Conservation (phyloP, 2,113 vertebrate genomes). For the Rhynchomys soricoides region DNA sequence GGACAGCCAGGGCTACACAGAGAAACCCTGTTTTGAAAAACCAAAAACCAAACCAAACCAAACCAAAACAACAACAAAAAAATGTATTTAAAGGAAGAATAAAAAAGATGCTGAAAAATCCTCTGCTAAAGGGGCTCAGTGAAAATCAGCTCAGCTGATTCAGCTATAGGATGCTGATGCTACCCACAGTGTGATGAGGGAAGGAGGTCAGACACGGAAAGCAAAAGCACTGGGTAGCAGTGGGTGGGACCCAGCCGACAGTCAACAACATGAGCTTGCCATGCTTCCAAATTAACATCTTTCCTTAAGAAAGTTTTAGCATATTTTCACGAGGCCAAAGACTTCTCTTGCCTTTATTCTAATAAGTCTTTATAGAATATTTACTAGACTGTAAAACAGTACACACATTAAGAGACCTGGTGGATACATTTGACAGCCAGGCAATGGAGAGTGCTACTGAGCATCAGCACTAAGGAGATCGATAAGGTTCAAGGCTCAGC, state of each 20-base stretch:
- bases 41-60: no score
- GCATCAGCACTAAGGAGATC: not conserved
- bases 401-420: not conserved
- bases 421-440: slow-evolving; percentile 7
- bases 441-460: not conserved
- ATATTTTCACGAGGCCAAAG: not conserved
- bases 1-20: no score
- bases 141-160: not conserved
- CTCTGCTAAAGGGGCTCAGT: not conserved
- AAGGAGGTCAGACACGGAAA: not conserved
- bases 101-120: not conserved
- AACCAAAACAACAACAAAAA: no score
- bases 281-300: not conserved
- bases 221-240: not conserved
- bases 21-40: no score
- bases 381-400: not conserved
- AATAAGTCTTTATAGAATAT: slow-evolving; percentile 18
- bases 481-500: not conserved
- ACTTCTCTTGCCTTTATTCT: not conserved
- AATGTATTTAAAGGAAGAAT: not conserved
- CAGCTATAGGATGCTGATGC: not conserved
- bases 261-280: not conserved
- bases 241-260: not conserved
- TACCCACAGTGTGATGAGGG: not conserved
- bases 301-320: slow-evolving; percentile 31